Base-by-base conservation (phyloP, 2,888 invertebrate genomes). In the Euproctis similis region DNA sequence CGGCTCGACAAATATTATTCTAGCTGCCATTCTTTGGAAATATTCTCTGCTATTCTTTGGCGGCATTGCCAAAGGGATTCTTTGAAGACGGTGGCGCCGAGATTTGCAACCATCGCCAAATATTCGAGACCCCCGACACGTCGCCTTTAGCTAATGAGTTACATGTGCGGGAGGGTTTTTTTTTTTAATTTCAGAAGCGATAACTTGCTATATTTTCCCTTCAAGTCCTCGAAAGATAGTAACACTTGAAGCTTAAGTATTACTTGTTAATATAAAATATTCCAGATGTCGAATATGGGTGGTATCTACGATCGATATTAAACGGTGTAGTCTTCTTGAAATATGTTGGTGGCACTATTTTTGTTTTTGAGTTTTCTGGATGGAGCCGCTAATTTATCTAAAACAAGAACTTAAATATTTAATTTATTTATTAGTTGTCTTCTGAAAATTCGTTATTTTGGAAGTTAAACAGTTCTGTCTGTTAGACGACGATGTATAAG, bases 31-130 rank as follows among this genome's bases (percentile, higher is more conserved):
- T 59, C 49, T 28, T 44, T 56, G 57, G 57, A 67, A 60, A 55
- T 29, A 28, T 14, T 24, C 27, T 27, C 12, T 23, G 30, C 12
- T 30, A 39, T 43, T 46, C 30, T 26, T 19, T 49, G 61, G 52
- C 71, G 69, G 71, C 57, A 37, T 42, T 40, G 31, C 29, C 47
- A 62, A 74, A 54, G 64, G 52, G 49, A 46, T 56, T 57, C 57
- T 57, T 58, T 52, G 59, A 59, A 42, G 38, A 32, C 50, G 34
- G 52, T 67, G 82, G 77, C 81, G 80, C 77, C 81, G 66, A 53
- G 62, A 66, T 72, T 71, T 66, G 76, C 76, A 61, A 75, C 61
- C 56, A 62, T 67, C 69, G 73, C 69, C 70, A 78, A 82, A 81
- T 78, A 76, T 78, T 77, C 76, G 66, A 64, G 55, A 52, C 52